These are phyloP conservation scores for Parochlus steinenii DNA, from an alignment of 2,888 invertebrate species.

Conservation along the genomic window DNA sequence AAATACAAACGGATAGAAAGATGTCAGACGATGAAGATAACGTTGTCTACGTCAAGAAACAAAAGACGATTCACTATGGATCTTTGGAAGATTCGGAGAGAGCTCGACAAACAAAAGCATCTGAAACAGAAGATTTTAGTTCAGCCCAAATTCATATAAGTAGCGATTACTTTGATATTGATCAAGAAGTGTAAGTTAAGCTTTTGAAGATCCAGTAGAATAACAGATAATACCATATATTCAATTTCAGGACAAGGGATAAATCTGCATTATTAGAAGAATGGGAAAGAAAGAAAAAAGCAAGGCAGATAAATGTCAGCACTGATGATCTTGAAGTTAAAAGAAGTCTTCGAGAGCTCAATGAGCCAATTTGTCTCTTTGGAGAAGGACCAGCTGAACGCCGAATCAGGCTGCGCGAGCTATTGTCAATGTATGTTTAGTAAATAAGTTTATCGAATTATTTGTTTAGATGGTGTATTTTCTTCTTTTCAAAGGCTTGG, in stretches of 20 bases:
- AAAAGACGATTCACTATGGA: constrained; percentile 72
- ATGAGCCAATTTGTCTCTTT: constrained; percentile 93
- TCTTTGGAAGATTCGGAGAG: constrained; percentile 76
- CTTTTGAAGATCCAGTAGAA: too few relatives aligned
- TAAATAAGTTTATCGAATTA: constrained; percentile 9
- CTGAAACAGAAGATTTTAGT: constrained; percentile 18
- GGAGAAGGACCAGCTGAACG: constrained; percentile 98
- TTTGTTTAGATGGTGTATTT: constrained; percentile 7
- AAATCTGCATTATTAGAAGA: constrained; percentile 87
- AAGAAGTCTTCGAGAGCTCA: constrained; percentile 71
- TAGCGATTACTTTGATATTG: constrained; percentile 30
- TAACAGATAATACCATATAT: background rate
- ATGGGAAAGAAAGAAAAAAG: constrained; percentile 86
- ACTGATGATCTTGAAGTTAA: constrained; percentile 97
- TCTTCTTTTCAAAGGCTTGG: constrained; percentile 41
- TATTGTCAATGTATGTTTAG: constrained; percentile 57
- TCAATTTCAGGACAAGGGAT: constrained; percentile 49
- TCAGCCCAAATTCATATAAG: constrained; percentile 28
- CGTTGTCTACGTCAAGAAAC: constrained; percentile 51
- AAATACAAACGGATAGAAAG: too few relatives aligned
- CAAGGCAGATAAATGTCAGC: constrained; percentile 88
- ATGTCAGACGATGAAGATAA: constrained; percentile 77
- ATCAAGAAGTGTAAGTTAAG: constrained; percentile 22
- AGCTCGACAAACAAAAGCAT: constrained; percentile 39
- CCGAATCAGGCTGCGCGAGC: constrained; percentile 73